Evolutionary conservation across 2,113 vertebrate genomes (phyloP), one percentile per base, ranked within the genome.

Genomic region (Epinephelus fuscoguttatus): DNA sequence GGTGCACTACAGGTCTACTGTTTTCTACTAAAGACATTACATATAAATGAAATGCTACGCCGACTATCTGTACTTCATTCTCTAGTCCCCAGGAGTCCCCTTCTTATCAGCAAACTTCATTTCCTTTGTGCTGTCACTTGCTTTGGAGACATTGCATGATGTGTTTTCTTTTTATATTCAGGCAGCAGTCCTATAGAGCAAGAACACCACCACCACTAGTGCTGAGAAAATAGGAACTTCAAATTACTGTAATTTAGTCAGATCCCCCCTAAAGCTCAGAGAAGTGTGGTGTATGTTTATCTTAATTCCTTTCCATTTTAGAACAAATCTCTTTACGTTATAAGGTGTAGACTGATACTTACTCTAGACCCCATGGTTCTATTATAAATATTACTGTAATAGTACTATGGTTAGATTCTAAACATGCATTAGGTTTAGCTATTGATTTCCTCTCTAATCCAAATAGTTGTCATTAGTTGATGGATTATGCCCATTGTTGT

Each of bases 221-320:
- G 47, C 80, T 18, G 57, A 67, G n/a, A 67, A 62, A 55, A 70
- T 13, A 40, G 53, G n/a, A 60, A 52, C 47, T 69, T 42, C 1
- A 47, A 68, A 81, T 78, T 0, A 85, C 73, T 70, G 62, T 42
- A 37, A 81, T 83, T 71, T 45, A 49, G 59, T n/a, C 66, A 18
- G 56, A 47, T 53, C 8, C 4, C 33, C 4, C 4, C 17, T n/a
- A 21, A 67, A 75, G 60, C n/a, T 4, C 15, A 40, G 27, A 61
- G 2, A 53, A 33, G 2, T 2, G 23, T 7, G 19, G n/a, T 53
- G 5, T 6, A 25, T 47, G 63, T 75, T 75, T 82, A 75, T 53
- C 18, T 12, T 81, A 62, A 84, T 73, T 64, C 67, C 9, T 33
- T 42, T 52, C n/a, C n/a, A 37, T 71, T 62, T 62, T 2, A 79